These are phyloP conservation scores for Drosophila insularis DNA, from an alignment of 1,140 invertebrate genomes.

Conservation along the genomic window DNA sequence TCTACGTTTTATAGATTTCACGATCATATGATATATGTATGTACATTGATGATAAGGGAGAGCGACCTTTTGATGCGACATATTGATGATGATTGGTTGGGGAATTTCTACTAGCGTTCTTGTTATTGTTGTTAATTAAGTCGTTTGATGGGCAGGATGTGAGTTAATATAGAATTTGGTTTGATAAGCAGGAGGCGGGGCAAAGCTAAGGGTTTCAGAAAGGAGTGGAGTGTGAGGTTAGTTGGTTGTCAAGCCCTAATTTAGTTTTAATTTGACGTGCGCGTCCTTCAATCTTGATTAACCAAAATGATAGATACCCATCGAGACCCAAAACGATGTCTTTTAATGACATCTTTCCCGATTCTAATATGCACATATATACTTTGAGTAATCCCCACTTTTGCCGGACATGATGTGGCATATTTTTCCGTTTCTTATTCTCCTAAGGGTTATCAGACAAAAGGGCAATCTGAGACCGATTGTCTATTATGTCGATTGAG, in stretches of 20 bases:
- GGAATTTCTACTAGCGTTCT: conserved; percentile 26
- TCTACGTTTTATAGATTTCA: conserved; percentile 2
- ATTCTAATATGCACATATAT: neutral
- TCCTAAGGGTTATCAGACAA: neutral
- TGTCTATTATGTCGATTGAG: conserved; percentile 1
- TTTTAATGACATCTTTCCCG: neutral
- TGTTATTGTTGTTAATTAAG: conserved; percentile 54
- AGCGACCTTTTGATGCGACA: conserved; percentile 43
- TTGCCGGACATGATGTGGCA: conserved; percentile 5
- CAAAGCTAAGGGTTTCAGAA: neutral
- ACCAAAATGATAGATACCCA: neutral
- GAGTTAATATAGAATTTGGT: conserved; percentile 3
- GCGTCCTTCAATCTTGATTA: neutral
- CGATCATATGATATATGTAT: neutral
- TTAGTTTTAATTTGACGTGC: conserved; percentile 30
- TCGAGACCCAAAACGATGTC: neutral
- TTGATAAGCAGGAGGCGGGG: conserved; percentile 13
- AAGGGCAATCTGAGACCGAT: neutral
- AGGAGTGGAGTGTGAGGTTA: neutral
- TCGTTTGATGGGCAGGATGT: conserved; percentile 27
- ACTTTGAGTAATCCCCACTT: neutral
- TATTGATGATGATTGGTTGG: conserved; percentile 43
- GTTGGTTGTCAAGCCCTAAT: neutral
- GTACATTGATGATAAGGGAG: conserved; percentile 39
- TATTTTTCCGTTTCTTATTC: neutral